Conservation (phyloP, 2,113 vertebrate species). For the Chaenogobius annularis region DNA sequence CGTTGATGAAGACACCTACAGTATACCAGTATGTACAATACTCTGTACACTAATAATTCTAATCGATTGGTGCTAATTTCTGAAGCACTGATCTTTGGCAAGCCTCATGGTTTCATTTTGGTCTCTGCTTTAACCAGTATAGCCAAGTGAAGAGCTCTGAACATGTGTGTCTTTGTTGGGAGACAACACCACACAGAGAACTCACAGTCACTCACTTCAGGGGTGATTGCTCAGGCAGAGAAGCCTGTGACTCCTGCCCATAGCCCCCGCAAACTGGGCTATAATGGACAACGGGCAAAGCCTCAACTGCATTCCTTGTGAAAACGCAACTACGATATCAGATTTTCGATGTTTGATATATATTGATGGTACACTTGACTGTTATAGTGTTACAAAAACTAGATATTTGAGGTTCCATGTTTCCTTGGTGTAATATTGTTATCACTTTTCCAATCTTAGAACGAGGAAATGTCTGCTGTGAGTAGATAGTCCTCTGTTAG, state of each 20-base stretch:
- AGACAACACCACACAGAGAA: constrained; percentile 20
- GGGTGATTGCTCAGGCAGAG: constrained; percentile 47
- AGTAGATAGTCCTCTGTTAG: constrained; percentile 69
- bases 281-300: constrained; percentile 46
- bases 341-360: constrained; percentile 45
- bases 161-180: constrained; percentile 44
- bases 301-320: constrained; percentile 16
- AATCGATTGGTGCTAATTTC: constrained; percentile 18
- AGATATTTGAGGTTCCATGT: constrained; percentile 29
- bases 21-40: constrained; percentile 25
- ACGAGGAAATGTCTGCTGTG: constrained; percentile 68
- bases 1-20: constrained; percentile 28
- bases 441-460: constrained; percentile 50
- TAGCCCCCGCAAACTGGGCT: constrained; percentile 27
- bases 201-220: constrained; percentile 32
- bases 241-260: constrained; percentile 25
- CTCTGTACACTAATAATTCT: constrained; percentile 6
- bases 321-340: constrained; percentile 30
- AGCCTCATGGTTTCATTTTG: constrained; percentile 27
- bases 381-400: constrained; percentile 63
- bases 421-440: constrained; percentile 44
- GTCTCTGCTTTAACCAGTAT: background rate
- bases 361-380: constrained; percentile 68
- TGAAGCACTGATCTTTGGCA: constrained; percentile 32
- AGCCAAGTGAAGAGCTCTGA: constrained; percentile 16